Evolutionary conservation across 2,888 invertebrate species (phyloP), one percentile per base, ranked within the genome.

Genomic region (Vanessa cardui): DNA sequence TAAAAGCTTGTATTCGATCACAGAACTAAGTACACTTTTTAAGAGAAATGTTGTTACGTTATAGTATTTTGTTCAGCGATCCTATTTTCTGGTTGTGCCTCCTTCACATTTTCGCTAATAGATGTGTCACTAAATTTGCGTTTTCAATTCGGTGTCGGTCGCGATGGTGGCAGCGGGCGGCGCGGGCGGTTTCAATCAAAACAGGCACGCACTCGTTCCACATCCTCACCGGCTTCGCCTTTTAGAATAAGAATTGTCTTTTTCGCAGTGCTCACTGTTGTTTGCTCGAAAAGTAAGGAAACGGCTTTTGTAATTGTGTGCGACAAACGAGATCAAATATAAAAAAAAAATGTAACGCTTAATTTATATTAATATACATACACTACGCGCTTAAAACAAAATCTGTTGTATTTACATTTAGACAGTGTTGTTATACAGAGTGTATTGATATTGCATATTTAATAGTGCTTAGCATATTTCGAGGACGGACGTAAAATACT

Each of bases 181-280:
- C 66, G 71, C 79, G 83, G 58, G 84, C 78, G 85, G 87, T 90
- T 92, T 92, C 91, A 91, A 92, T 92, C 92, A 91, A 88, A 90
- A 86, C 84, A 80, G 83, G 89, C 90, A 92, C 92, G 91, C 92
- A 91, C 88, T 88, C 89, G 84, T 83, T 83, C 83, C 90, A 90
- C 88, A 90, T 90, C 92, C 90, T 87, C 87, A 83, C 86, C 87
- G 85, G 83, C 82, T 80, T 80, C 84, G 89, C 88, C 89, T 90
- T 91, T 91, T 89, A 88, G 91, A 91, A 92, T 92, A 92, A 91
- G 91, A 92, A 92, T 92, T 90, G 92, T 92, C 90, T 92, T 92
- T 91, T 92, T 89, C 90, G 81, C 86, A 84, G 86, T 84, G 83
- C 83, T 86, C 86, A 80, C 80, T 81, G 82, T 81, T 80, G 77